A percentile compares a stretch with the other conserved stretches of the same genome.
Conservation (phyloP, 2,113 vertebrate genomes). For the Fregetta grallaria region DNA sequence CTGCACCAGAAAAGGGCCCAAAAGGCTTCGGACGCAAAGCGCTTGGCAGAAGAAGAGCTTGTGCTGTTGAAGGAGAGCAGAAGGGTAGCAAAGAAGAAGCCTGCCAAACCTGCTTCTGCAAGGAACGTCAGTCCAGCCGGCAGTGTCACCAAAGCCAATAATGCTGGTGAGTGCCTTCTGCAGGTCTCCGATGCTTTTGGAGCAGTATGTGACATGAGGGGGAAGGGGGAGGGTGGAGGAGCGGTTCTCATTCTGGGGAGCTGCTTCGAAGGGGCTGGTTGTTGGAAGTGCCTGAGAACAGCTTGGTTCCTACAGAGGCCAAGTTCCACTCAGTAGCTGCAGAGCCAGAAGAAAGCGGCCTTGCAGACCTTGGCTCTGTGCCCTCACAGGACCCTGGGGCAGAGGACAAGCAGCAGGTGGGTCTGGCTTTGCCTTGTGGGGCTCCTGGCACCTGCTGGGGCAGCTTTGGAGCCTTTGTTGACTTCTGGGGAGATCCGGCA, state of each 20-base stretch:
- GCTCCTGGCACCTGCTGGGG: background rate
- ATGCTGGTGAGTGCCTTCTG: constrained; percentile 70
- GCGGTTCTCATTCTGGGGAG: background rate
- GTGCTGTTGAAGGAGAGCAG: constrained; percentile 50
- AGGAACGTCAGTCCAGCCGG: background rate
- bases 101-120: constrained; percentile 21
- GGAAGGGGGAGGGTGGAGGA: background rate
- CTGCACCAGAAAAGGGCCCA: constrained; percentile 87
- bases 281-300: background rate
- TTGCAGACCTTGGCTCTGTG: fast-evolving
- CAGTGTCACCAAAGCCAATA: constrained; percentile 78
- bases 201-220: background rate
- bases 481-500: background rate
- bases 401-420: constrained; percentile 70
- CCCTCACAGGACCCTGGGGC: background rate
- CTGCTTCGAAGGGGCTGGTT: background rate
- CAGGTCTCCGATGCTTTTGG: fast-evolving
- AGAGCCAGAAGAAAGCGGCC: constrained; percentile 38
- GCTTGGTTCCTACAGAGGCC: constrained; percentile 66
- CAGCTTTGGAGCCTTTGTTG: fast-evolving
- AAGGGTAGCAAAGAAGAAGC: constrained; percentile 62
- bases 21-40: constrained; percentile 59
- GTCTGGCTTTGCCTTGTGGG: background rate
- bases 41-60: constrained; percentile 58
- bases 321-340: background rate